phyloP scores from a whole-genome alignment of 2,888 invertebrate species.

The Notodonta dromedarius region DNA sequence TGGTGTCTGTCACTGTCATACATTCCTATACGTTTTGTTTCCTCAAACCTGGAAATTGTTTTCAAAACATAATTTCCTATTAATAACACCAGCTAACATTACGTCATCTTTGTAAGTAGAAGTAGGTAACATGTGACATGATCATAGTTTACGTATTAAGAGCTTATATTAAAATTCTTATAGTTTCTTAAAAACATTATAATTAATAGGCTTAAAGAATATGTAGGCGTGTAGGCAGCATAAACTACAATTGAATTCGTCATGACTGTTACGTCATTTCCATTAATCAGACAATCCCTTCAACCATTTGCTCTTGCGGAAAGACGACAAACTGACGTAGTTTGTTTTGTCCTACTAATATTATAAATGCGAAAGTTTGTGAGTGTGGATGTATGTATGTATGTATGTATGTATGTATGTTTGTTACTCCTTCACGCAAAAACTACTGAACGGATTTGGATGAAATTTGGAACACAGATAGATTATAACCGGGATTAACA shows the following conservation, averaged over 20 bases:
- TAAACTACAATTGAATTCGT: constrained; percentile 31
- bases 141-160: constrained; percentile 9
- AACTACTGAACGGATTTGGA: too few relatives aligned
- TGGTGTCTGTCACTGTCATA: constrained; percentile 46
- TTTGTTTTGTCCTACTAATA: too few relatives aligned
- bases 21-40: constrained; percentile 38
- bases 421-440: too few relatives aligned
- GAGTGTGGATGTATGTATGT: too few relatives aligned
- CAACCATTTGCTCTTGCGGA: constrained; percentile 8
- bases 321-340: not conserved
- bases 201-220: constrained; percentile 14
- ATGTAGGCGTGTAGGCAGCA: not conserved
- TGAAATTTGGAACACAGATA: too few relatives aligned
- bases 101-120: constrained; percentile 37
- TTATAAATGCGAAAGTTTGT: too few relatives aligned
- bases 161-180: constrained; percentile 15
- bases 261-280: constrained; percentile 32
- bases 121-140: constrained; percentile 21
- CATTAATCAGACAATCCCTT: constrained; percentile 38
- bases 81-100: constrained; percentile 37
- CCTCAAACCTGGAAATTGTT: constrained; percentile 52
- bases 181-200: constrained; percentile 8
- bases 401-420: too few relatives aligned
- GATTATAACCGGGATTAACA: too few relatives aligned
- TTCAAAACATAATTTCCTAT: constrained; percentile 51